These are phyloP conservation scores for Dipus sagitta DNA, from an alignment of 2,797 vertebrate species.

Conservation along the genomic window DNA sequence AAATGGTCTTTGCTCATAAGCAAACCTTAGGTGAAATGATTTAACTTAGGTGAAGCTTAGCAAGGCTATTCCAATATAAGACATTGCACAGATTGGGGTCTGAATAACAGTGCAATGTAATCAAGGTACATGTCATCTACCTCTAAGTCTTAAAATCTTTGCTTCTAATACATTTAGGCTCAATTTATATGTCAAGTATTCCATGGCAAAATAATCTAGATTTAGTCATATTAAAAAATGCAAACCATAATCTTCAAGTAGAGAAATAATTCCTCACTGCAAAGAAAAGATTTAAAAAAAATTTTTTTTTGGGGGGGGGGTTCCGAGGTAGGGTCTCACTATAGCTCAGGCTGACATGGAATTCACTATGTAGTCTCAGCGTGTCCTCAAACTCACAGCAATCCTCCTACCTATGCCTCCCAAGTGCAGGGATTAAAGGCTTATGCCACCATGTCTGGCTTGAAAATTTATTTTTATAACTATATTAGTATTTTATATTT, in stretches of 20 bases:
- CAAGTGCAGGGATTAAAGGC: too few species aligned
- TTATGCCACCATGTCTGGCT: too few species aligned
- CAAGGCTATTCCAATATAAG: neutral
- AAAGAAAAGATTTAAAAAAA: too few species aligned
- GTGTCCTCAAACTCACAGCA: too few species aligned
- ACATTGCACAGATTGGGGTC: neutral
- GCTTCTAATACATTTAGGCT: neutral
- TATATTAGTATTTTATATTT: too few species aligned
- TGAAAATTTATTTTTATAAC: too few species aligned
- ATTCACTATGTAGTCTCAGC: too few species aligned
- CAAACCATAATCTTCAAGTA: neutral
- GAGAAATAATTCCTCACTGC: too few species aligned
- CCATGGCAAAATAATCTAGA: neutral
- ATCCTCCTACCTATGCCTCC: too few species aligned
- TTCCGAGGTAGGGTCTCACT: too few species aligned
- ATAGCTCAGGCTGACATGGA: too few species aligned
- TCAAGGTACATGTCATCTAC: neutral
- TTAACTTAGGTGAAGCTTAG: neutral
- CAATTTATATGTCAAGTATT: neutral
- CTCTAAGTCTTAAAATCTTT: neutral
- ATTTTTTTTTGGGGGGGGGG: too few species aligned
- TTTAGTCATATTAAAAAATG: neutral
- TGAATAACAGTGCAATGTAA: neutral
- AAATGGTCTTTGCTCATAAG: conserved; percentile 9
- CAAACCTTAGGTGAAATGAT: neutral